phyloP scores from a whole-genome alignment of 2,888 invertebrate genomes.

The Lycaena phlaeas region DNA sequence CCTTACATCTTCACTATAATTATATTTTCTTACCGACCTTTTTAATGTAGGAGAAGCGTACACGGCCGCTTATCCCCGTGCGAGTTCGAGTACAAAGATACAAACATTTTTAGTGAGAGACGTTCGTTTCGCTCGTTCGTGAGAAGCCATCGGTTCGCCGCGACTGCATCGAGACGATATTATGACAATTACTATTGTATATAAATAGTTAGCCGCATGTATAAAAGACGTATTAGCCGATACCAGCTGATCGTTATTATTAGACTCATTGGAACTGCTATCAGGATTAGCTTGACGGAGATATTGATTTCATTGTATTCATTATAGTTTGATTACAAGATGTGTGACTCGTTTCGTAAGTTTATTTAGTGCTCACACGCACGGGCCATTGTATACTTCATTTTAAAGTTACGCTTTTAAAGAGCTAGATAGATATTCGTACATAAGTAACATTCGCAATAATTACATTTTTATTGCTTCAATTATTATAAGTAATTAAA shows the following conservation, averaged over 20 bases:
- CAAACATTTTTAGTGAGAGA: constrained; percentile 59
- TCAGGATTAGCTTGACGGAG: constrained; percentile 60
- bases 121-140: constrained; percentile 64
- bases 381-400: constrained; percentile 33
- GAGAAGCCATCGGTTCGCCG: constrained; percentile 71
- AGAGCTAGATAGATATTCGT: constrained; percentile 10
- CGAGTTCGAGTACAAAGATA: constrained; percentile 59
- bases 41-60: constrained; percentile 66
- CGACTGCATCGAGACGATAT: constrained; percentile 59
- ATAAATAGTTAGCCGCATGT: constrained; percentile 71
- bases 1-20: constrained; percentile 70
- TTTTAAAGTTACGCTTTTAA: constrained; percentile 15
- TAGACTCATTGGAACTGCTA: constrained; percentile 65
- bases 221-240: constrained; percentile 54
- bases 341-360: constrained; percentile 53
- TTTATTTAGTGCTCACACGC: constrained; percentile 42
- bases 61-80: constrained; percentile 68
- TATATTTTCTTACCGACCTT: constrained; percentile 71
- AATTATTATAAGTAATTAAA: constrained; percentile 11
- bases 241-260: constrained; percentile 69
- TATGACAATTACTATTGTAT: constrained; percentile 59
- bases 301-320: constrained; percentile 63
- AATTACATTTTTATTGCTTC: constrained; percentile 11
- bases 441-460: constrained; percentile 11
- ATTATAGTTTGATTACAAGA: constrained; percentile 50